phyloP scores from a whole-genome alignment of 2,113 vertebrate genomes.

The Carassius auratus region DNA sequence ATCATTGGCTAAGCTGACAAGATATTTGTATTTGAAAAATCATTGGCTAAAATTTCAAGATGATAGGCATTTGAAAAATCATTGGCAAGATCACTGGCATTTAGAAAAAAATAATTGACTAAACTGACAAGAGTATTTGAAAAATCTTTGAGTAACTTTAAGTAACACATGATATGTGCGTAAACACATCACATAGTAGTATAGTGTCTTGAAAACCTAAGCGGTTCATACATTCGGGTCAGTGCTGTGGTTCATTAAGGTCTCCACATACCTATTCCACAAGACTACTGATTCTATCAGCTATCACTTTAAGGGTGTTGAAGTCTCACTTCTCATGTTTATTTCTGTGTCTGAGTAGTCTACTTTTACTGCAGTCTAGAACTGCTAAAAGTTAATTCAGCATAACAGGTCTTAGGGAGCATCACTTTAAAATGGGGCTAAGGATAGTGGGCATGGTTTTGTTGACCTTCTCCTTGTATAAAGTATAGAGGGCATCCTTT shows the following conservation, averaged over 20 bases:
- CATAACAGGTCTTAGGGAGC: background rate
- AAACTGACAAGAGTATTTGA: conserved; percentile 51
- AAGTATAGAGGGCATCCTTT: background rate
- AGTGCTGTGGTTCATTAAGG: conserved; percentile 17
- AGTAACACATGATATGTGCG: background rate
- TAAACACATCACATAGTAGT: background rate
- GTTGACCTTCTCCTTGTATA: conserved; percentile 50
- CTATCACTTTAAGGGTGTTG: background rate
- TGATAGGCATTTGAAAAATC: background rate
- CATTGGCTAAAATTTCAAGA: background rate
- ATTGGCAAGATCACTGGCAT: background rate
- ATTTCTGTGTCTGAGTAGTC: background rate
- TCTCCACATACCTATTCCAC: no score
- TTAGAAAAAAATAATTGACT: background rate
- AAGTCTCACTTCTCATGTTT: background rate
- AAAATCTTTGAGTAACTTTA: conserved; percentile 51
- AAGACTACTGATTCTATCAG: background rate
- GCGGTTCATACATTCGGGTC: conserved; percentile 34
- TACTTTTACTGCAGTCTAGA: background rate
- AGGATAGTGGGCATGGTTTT: conserved; percentile 34
- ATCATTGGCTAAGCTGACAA: conserved; percentile 30
- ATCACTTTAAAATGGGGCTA: conserved; percentile 33
- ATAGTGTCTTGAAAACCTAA: background rate
- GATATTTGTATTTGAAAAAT: conserved; percentile 42
- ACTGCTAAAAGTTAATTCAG: background rate